Evolutionary conservation across 2,888 invertebrate species (phyloP).

Genomic region (Heliconius sara): DNA sequence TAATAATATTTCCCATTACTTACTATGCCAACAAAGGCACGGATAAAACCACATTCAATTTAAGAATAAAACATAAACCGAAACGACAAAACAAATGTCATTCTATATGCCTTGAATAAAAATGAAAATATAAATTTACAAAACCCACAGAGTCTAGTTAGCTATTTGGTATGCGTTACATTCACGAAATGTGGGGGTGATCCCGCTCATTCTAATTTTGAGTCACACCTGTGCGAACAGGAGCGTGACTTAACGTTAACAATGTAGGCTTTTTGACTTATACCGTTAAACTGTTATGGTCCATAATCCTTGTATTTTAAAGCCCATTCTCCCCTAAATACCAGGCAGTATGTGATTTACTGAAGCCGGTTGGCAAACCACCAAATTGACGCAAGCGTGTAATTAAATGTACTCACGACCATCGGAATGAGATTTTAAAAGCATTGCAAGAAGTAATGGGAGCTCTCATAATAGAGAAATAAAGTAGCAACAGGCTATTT

Average conservation of each 20-base stretch:
- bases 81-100: neutral
- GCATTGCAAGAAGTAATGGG: conserved; percentile 40
- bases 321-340: conserved; percentile 27
- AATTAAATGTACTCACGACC: conserved; percentile 48
- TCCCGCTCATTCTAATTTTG: conserved; percentile 45
- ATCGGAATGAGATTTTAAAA: conserved; percentile 44
- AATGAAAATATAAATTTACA: conserved; percentile 8
- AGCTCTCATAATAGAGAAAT: conserved; percentile 23
- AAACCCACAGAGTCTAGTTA: conserved; percentile 19
- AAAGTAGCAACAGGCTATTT: neutral
- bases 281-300: conserved; percentile 24
- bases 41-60: neutral
- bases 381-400: conserved; percentile 48
- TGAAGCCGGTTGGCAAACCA: conserved; percentile 47
- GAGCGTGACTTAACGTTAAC: conserved; percentile 46
- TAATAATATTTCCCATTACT: too few species aligned
- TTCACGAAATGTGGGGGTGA: conserved; percentile 39
- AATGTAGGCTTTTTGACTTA: conserved; percentile 41
- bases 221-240: conserved; percentile 41
- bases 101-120: conserved; percentile 6
- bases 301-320: conserved; percentile 26
- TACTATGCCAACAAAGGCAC: too few species aligned
- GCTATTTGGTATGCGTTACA: conserved; percentile 42
- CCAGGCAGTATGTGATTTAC: conserved; percentile 33
- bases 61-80: neutral